Conservation (phyloP, 2,888 invertebrate species). For the Prosapia bicincta region DNA sequence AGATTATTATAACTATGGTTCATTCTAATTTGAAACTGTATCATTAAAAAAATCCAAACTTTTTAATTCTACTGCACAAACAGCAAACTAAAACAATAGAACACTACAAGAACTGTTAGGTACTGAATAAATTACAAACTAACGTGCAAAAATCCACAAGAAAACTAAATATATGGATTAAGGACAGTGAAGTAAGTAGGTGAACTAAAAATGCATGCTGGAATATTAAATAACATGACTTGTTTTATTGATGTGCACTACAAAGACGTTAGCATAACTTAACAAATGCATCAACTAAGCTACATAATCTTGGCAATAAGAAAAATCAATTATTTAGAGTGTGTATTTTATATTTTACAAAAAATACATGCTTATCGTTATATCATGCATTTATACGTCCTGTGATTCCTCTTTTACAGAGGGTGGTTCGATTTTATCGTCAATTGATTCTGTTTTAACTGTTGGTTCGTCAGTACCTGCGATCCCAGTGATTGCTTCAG, state of each 20-base stretch:
- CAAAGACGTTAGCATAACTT: not conserved
- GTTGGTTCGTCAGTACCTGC: slow-evolving; percentile 46
- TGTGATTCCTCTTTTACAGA: not conserved
- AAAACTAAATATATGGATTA: too few species aligned
- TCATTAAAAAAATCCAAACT: too few species aligned
- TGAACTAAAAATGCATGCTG: not conserved
- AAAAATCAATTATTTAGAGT: not conserved
- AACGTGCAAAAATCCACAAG: too few species aligned
- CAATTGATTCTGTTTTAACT: not conserved
- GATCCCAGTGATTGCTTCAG: slow-evolving; percentile 90
- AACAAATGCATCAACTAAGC: slow-evolving; percentile 2
- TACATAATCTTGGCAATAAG: not conserved
- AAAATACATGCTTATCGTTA: not conserved
- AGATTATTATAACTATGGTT: too few species aligned
- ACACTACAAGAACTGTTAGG: too few species aligned
- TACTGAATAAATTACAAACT: too few species aligned
- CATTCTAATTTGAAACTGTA: too few species aligned
- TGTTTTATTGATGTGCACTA: not conserved
- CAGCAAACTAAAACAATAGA: too few species aligned
- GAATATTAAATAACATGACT: not conserved
- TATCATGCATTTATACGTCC: not conserved
- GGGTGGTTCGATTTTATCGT: not conserved
- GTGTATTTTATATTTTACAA: not conserved
- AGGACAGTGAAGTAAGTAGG: not conserved
- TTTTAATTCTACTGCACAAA: too few species aligned